Evolutionary conservation across 2,113 vertebrate species (phyloP), one percentile per base, ranked within the genome.

Genomic region (Porphyrio hochstetteri): DNA sequence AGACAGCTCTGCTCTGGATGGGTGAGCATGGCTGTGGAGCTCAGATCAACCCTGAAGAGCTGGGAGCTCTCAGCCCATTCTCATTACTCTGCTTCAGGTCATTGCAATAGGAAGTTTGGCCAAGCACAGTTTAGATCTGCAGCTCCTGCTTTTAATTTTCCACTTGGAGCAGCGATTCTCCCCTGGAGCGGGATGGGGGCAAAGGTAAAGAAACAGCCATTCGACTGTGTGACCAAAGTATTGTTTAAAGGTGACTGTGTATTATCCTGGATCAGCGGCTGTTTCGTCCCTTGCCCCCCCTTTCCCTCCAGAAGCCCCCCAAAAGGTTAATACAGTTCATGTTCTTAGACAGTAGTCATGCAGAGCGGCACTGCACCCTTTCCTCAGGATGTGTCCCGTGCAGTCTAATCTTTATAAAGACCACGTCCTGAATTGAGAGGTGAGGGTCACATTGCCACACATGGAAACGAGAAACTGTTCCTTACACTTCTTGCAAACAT

Each of bases 341-440:
- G 48, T 55, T 93, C 68, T 42, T 63, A 42, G 63, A 48, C 59
- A 76, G 81, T 1, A 9, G 67, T 79, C 92, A 86, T 2, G 7
- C 78, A 71, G 52, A 79, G 88, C 31, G 2, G 63, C 59, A 80
- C 97, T 97, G 95, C 96, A 55, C 96, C 92, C 95, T 98, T 98
- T 98, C 98, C 98, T 97, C 92, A 96, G 98, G 97, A 97, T 98
- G 72, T 90, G 82, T 92, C 90, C 63, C 2, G 1, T 80, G 78
- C 61, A 76, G 82, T 27, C 84, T 96, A 94, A 92, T 93, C 94
- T 97, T 57, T 63, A 89, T 82, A 94, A 86, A 96, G 93, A 78
- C 70, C 40, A 19, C 2, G 55, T 92, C 94, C 83, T 96, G 90
- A 95, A 90, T 56, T 75, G 76, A 65, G 91, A 95, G 83, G 71